Conservation (phyloP, 2,113 vertebrate genomes). For the Sarotherodon lohbergeri region DNA sequence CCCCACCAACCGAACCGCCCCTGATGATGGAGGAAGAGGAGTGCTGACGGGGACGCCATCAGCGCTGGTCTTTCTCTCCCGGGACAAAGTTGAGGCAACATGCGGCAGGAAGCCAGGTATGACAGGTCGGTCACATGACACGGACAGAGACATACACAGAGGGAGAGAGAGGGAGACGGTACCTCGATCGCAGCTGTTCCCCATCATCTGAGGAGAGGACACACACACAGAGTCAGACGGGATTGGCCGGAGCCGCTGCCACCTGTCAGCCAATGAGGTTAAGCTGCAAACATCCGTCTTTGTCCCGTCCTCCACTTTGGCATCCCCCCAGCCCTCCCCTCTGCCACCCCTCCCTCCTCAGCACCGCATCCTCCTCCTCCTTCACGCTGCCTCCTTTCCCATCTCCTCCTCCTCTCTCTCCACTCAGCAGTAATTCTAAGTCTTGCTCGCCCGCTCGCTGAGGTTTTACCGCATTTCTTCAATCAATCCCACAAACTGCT, state of each 20-base stretch:
- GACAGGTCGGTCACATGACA: no score
- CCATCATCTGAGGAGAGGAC: conserved; percentile 76
- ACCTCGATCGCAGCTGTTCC: no score
- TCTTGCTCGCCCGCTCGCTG: not conserved
- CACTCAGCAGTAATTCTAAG: conserved; percentile 53
- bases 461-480: conserved; percentile 82
- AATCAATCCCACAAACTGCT: conserved; percentile 84
- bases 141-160: no score
- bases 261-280: conserved; percentile 60
- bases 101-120: no score
- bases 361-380: conserved; percentile 5
- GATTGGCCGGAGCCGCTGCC: conserved; percentile 51
- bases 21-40: no score
- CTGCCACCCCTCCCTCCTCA: conserved; percentile 15
- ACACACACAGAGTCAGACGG: conserved; percentile 40
- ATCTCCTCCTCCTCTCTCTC: conserved; percentile 37
- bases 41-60: no score
- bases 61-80: no score
- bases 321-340: not conserved
- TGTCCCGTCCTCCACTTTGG: conserved; percentile 15
- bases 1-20: no score
- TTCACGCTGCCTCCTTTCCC: not conserved
- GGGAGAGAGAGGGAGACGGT: no score
- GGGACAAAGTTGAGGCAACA: no score
- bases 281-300: conserved; percentile 30